Evolutionary conservation across 1,140 invertebrate species (phyloP).

Genomic region (Rhynchophorus ferrugineus): DNA sequence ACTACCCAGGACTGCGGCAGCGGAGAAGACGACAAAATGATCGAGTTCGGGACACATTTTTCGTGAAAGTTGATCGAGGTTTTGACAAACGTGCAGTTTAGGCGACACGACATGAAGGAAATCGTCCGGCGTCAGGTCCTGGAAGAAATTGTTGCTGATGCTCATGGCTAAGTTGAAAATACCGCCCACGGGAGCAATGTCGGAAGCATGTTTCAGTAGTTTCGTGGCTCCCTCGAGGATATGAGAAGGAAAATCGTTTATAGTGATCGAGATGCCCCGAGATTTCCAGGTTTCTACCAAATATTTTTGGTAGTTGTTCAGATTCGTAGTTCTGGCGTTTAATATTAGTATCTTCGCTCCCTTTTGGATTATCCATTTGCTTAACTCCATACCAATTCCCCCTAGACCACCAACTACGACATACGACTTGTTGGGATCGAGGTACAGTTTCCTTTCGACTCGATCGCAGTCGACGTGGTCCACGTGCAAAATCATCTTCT

Average conservation of each 20-base stretch:
- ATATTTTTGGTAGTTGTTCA: slow-evolving; percentile 60
- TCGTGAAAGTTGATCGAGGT: slow-evolving; percentile 60
- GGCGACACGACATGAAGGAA: slow-evolving; percentile 68
- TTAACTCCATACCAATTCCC: slow-evolving; percentile 73
- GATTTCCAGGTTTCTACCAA: slow-evolving; percentile 41
- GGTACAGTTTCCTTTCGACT: not conserved
- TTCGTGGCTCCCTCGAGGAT: slow-evolving; percentile 43
- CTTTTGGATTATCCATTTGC: slow-evolving; percentile 64
- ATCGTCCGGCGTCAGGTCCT: slow-evolving; percentile 73
- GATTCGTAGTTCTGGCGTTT: slow-evolving; percentile 59
- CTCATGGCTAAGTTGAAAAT: slow-evolving; percentile 91
- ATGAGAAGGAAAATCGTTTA: slow-evolving; percentile 42
- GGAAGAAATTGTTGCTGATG: slow-evolving; percentile 75
- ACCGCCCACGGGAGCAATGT: slow-evolving; percentile 59
- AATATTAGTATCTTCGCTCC: slow-evolving; percentile 62
- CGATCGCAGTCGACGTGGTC: not conserved
- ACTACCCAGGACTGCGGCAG: slow-evolving; percentile 67
- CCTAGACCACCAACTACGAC: slow-evolving; percentile 63
- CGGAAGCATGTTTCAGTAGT: slow-evolving; percentile 50
- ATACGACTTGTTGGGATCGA: slow-evolving; percentile 33
- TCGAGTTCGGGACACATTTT: slow-evolving; percentile 8
- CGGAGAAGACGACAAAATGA: slow-evolving; percentile 63
- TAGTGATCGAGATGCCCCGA: slow-evolving; percentile 35
- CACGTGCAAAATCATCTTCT: not conserved
- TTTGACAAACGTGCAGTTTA: slow-evolving; percentile 73